phyloP scores from a whole-genome alignment of 2,113 vertebrate genomes.

The Rhabdornis inornatus region DNA sequence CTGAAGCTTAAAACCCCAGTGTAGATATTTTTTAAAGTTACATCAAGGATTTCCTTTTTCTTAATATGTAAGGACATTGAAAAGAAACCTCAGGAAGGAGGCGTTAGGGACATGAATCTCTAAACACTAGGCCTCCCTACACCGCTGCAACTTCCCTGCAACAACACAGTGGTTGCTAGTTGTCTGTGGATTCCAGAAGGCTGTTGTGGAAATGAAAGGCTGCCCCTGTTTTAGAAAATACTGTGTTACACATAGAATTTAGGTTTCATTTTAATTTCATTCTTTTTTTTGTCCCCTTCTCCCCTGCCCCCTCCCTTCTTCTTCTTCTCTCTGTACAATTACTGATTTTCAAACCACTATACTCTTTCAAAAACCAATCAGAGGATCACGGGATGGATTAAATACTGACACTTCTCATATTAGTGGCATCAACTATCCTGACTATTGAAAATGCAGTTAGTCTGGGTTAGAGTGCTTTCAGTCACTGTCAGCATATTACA shows the following conservation, averaged over 20 bases:
- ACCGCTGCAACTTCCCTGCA: neutral
- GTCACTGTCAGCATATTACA: neutral
- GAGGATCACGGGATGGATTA: neutral
- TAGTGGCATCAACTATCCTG: neutral
- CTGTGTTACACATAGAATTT: neutral
- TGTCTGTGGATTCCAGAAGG: neutral
- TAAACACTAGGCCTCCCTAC: neutral
- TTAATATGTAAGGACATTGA: neutral
- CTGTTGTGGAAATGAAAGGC: neutral
- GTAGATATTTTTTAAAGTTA: neutral
- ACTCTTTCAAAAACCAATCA: neutral
- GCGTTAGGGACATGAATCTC: neutral
- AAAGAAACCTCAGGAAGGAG: neutral
- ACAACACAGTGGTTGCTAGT: neutral
- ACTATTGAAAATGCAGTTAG: neutral
- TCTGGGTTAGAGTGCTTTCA: neutral
- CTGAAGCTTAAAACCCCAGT: neutral
- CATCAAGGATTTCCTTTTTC: neutral
- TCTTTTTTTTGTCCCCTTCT: too few relatives aligned
- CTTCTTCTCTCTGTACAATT: neutral
- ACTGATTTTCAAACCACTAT: neutral
- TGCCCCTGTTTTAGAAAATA: neutral
- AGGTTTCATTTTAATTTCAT: neutral
- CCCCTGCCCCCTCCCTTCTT: accelerated
- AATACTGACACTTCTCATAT: neutral